Conservation (phyloP, 1,140 invertebrate genomes). For the Brachystomella parvula region DNA sequence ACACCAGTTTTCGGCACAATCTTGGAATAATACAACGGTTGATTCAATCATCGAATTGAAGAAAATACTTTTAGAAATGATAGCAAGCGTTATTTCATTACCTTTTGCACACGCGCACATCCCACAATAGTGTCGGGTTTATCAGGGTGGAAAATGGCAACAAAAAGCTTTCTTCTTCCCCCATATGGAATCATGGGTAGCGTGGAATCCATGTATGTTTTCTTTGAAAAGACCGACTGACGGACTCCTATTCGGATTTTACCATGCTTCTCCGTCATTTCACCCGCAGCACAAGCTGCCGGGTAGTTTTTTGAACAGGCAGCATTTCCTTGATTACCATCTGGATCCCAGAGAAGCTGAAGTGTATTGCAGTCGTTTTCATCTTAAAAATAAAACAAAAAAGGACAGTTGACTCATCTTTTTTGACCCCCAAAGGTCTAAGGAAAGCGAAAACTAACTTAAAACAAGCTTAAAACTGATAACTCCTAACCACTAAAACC, state of each 20-base stretch:
- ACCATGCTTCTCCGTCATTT: constrained; percentile 69
- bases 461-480: no score
- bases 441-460: no score
- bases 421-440: not conserved
- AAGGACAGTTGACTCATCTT: not conserved
- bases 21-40: constrained; percentile 9
- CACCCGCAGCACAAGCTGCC: constrained; percentile 56
- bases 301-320: constrained; percentile 42
- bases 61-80: constrained; percentile 2
- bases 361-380: constrained; percentile 68
- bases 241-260: constrained; percentile 46
- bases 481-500: no score
- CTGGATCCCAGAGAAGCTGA: constrained; percentile 75
- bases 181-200: constrained; percentile 55
- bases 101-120: constrained; percentile 65
- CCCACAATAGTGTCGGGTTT: constrained; percentile 69
- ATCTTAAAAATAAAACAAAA: constrained; percentile 32
- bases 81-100: constrained; percentile 25
- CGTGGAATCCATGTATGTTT: constrained; percentile 24
- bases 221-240: constrained; percentile 43
- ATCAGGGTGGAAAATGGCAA: constrained; percentile 73
- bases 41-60: no score
- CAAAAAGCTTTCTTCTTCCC: constrained; percentile 62
- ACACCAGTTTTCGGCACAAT: constrained; percentile 28
- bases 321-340: constrained; percentile 53